Conservation (phyloP, 2,797 vertebrate species). For the Bradypus variegatus region DNA sequence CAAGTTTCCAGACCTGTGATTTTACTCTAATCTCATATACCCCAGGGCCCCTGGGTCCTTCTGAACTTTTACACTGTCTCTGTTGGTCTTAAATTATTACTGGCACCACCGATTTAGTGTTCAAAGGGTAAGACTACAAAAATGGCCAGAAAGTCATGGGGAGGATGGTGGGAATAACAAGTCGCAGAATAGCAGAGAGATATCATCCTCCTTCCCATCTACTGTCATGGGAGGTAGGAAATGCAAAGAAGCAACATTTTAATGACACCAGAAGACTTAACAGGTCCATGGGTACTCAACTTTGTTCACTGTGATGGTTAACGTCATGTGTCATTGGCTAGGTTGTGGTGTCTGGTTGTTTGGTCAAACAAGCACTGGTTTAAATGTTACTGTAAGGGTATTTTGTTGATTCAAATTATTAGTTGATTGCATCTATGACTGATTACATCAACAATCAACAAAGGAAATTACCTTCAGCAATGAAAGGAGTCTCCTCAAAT, state of each 20-base stretch:
- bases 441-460: too few relatives aligned
- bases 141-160: background rate
- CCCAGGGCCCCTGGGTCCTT: background rate
- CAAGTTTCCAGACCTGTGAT: background rate
- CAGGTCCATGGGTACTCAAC: background rate
- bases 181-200: background rate
- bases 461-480: too few relatives aligned
- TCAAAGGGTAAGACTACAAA: slow-evolving; percentile 9
- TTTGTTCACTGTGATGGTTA: background rate
- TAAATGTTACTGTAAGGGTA: too few relatives aligned
- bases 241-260: background rate
- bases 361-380: too few relatives aligned
- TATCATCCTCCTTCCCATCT: background rate
- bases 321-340: too few relatives aligned
- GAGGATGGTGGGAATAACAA: background rate
- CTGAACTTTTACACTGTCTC: background rate
- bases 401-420: too few relatives aligned
- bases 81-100: background rate
- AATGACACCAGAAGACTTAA: background rate
- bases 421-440: too few relatives aligned
- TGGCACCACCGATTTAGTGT: background rate
- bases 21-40: background rate
- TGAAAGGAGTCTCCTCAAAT: too few relatives aligned
- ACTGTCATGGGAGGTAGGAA: background rate
- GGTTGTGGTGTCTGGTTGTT: too few relatives aligned